Evolutionary conservation across 2,797 vertebrate genomes (phyloP), one percentile per base, ranked within the genome.

Genomic region (Mico argentatus): DNA sequence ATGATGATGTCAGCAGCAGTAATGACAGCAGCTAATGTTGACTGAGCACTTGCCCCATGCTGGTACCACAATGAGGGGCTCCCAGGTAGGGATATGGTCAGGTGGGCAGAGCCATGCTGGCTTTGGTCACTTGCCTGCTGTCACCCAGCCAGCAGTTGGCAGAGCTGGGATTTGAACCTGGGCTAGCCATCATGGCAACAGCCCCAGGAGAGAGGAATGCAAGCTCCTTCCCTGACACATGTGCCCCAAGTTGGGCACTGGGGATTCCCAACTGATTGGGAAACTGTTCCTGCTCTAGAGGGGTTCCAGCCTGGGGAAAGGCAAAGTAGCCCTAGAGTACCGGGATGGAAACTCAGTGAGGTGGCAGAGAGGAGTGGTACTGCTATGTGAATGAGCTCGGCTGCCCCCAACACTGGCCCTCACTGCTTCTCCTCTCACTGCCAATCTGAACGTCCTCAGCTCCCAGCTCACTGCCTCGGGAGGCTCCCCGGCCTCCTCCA

Each of bases 391-490:
- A 20, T 7, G 33, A 52, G 26, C 67, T 39, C 20, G 5, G 67
- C 36, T 0, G 4, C 26, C 2, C 41, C 24, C 2, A 0, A 4
- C 44, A 4, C 15, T 44, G 44, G 41, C 48, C 33, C 79, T 81
- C 50, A 48, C 41, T 30, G 44, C 27, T 48, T 33, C 41, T 77
- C 75, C 44, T 46, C 8, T 9, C 27, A 30, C 44, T 50, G 30
- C n/a, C 12, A 11, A 39, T 52, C n/a, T 36, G 30, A 50, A 81
- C 7, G 1, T n/a, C 22, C 22, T 80, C 11, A 39, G 50, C 3
- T 36, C 79, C 33, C 50, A 55, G 50, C 8, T 77, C 44, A 19
- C 75, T 77, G 46, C 44, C 27, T 48, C 9, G 7, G 50, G 50
- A 80, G 77, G 50, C 12, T 14, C 50, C 12, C 6, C 0, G 4